These are phyloP conservation scores for Apamea sordens DNA, from an alignment of 2,888 invertebrate species.

Conservation along the genomic window DNA sequence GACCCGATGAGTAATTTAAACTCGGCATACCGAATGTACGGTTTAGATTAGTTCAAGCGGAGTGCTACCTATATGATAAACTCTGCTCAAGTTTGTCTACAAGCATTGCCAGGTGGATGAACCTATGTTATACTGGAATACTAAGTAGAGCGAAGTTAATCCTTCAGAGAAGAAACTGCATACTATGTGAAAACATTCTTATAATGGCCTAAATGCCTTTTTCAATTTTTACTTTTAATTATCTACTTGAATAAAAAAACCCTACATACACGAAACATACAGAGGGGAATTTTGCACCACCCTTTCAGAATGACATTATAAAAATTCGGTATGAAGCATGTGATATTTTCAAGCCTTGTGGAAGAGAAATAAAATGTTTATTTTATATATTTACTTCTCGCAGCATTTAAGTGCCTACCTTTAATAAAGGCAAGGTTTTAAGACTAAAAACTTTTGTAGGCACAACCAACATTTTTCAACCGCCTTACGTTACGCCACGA, in stretches of 20 bases:
- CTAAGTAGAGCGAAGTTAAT: neutral
- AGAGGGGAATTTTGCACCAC: neutral
- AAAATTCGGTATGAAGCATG: neutral
- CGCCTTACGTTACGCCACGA: constrained; percentile 39
- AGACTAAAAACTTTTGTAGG: constrained; percentile 21
- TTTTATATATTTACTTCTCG: no score
- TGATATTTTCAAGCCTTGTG: neutral
- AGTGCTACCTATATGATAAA: constrained; percentile 1
- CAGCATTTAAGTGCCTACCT: neutral
- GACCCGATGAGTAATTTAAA: constrained; percentile 23
- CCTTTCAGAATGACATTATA: neutral
- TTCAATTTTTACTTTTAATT: neutral
- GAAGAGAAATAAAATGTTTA: no score
- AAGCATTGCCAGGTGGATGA: neutral
- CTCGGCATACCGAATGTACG: neutral
- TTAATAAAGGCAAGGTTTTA: neutral
- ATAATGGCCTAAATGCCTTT: neutral
- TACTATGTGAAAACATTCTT: neutral
- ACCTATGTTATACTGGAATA: neutral
- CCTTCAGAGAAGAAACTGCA: neutral
- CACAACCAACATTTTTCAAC: constrained; percentile 12
- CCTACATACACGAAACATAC: no score
- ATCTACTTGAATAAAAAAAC: neutral
- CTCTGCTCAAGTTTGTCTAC: neutral
- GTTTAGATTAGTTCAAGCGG: constrained; percentile 30